Base-by-base conservation (phyloP, 2,888 invertebrate species). In the Unio delphinus region DNA sequence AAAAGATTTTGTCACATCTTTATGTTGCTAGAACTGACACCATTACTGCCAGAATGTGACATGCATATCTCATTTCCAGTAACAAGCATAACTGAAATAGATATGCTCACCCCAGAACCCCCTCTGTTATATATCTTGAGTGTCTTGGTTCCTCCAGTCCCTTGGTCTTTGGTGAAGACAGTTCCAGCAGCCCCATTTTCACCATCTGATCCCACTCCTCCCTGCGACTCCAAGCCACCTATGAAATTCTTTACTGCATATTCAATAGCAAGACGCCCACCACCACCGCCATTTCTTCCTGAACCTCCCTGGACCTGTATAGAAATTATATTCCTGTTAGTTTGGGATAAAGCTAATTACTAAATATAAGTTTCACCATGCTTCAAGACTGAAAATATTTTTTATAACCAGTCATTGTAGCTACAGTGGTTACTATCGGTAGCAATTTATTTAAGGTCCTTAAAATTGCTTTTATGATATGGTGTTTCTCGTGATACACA, bases 131-230 rank as follows among this genome's bases (percentile, higher is more conserved):
- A 83, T 11, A 83, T 75, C 54, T 64, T 73, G 30, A 83, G 67
- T 15, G 65, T 76, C 63, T 78, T 78, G 23, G 66, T 65, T 34
- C 74, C 75, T 34, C 70, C 69, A 5, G n/a, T 57, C 15, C 72
- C 68, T 58, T 34, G 62, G 30, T 79, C 75, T 55, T 79, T 79
- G 45, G 74, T 71, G 63, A 75, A 81, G 56, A 83, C 77, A 17
- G 84, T 85, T 2, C 84, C 84, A 18, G 84, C 80, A 8, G 83
- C 84, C 3, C 83, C 84, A 65, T 71, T 79, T 67, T 85, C 83
- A 17, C 77, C 79, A n/a, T 69, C 74, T 3, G 34, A 63, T 18
- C 77, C 78, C 7, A 63, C 61, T 7, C 85, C 85, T 34, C 85
- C 85, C 18, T 70, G 66, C 0, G 85, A 80, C 54, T 62, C 45